These are phyloP conservation scores for Arge pagana DNA, from an alignment of 2,888 invertebrate species.

Conservation along the genomic window DNA sequence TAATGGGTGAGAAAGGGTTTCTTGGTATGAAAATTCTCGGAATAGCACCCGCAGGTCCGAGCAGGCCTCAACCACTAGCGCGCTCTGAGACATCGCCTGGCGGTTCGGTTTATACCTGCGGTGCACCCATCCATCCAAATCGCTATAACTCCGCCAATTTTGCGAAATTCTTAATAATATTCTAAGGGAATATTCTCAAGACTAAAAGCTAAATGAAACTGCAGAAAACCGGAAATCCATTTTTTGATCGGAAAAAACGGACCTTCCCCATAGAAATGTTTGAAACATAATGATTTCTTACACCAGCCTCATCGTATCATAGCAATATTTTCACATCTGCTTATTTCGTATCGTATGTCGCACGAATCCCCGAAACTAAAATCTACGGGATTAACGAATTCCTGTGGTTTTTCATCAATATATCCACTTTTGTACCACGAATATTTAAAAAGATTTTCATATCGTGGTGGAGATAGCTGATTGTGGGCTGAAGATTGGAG, in stretches of 20 bases:
- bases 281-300: too few relatives aligned
- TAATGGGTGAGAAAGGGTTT: background rate
- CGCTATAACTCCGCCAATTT: slow-evolving; percentile 12
- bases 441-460: too few relatives aligned
- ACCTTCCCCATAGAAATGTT: background rate
- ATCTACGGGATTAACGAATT: too few relatives aligned
- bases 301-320: too few relatives aligned
- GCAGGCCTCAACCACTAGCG: slow-evolving; percentile 2
- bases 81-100: background rate
- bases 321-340: too few relatives aligned
- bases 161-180: slow-evolving; percentile 10
- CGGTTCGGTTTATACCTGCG: slow-evolving; percentile 1
- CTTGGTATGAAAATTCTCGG: slow-evolving; percentile 2
- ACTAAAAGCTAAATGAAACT: slow-evolving; percentile 10
- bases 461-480: too few relatives aligned
- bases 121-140: slow-evolving; percentile 5
- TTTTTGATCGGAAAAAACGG: slow-evolving; percentile 1
- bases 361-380: too few relatives aligned
- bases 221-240: slow-evolving; percentile 5
- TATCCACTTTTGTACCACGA: too few relatives aligned
- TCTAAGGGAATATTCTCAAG: slow-evolving; percentile 8
- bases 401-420: too few relatives aligned
- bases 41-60: slow-evolving; percentile 1
- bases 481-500: too few relatives aligned
- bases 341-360: too few relatives aligned